A percentile compares a stretch with the other conserved stretches of the same genome.
These are phyloP conservation scores for Hystrix cristata DNA, from an alignment of 2,113 vertebrate species.

Conservation along the genomic window DNA sequence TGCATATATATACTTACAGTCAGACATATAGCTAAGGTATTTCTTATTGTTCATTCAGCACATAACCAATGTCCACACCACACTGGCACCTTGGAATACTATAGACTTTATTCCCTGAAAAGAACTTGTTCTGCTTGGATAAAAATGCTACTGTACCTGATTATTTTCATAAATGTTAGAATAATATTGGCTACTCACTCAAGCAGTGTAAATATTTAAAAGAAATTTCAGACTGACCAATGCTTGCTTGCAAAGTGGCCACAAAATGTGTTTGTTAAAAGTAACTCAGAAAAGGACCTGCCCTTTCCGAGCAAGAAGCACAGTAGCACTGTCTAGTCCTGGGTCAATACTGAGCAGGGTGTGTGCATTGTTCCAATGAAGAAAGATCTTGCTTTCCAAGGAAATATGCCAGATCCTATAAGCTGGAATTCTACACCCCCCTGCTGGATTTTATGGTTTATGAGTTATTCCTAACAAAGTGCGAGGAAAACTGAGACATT, in stretches of 20 bases:
- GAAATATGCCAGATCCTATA: slow-evolving; percentile 48
- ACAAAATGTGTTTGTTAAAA: neutral
- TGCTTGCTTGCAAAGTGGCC: neutral
- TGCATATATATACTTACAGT: neutral
- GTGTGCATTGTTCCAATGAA: neutral
- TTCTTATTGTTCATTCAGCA: neutral
- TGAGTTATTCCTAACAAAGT: slow-evolving; percentile 27
- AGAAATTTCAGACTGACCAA: slow-evolving; percentile 11
- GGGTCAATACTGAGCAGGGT: slow-evolving; percentile 19
- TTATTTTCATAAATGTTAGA: slow-evolving; percentile 25
- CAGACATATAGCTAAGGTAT: neutral
- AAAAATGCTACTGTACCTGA: neutral
- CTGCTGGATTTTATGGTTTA: slow-evolving; percentile 82
- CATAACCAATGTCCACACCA: neutral
- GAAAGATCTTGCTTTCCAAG: slow-evolving; percentile 45
- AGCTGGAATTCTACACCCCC: slow-evolving; percentile 82
- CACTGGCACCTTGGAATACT: neutral
- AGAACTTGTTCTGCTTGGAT: neutral
- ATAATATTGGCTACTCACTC: neutral
- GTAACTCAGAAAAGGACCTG: neutral
- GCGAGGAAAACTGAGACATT: slow-evolving; percentile 31
- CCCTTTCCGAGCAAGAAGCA: slow-evolving; percentile 3
- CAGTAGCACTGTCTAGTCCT: neutral
- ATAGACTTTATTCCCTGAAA: neutral
- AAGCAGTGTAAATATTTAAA: neutral